Base-by-base conservation (phyloP, 2,113 vertebrate genomes). In the Pagrus major region DNA sequence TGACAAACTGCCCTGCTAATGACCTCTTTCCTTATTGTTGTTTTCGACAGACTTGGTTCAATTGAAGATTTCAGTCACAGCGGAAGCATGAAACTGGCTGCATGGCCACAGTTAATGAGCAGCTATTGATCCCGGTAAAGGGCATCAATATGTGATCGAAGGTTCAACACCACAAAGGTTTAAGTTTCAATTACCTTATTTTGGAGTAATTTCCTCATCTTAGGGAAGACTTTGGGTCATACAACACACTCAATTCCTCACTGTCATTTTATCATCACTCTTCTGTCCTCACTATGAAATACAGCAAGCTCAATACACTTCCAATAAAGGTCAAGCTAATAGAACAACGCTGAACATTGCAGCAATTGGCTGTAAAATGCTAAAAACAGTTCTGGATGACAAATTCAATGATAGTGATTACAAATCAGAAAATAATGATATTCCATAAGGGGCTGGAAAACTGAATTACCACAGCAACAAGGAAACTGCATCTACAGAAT, bases 91-190 rank as follows among this genome's bases (percentile, higher is more conserved):
- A 63, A 75, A 77, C 54, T 21, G 18, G 42, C 46, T 58, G 77
- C 37, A 66, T 6, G 25, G 65, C 51, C 76, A 71, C 59, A 44
- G 82, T 61, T 69, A 73, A 74, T 39, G 7, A 90, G 55, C 52
- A 74, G 55, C n/a, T 56, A 76, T 66, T 65, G 80, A 87, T 80
- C 64, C 31, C 41, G 9, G 23, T 80, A 39, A 61, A 59, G 20
- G n/a, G 21, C 23, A 74, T 84, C 16, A 10, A 52, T 29, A 39
- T 15, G 42, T 14, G 18, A 44, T 37, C 23, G 25, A 41, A 25
- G 8, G 11, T 39, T 82, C 15, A 80, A 65, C 61, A 56, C 27
- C 51, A 68, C 15, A 41, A n/a, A n/a, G 5, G 9, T 63, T 63
- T 11, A 52, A 31, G 10, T 65, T 66, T 21, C 2, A 47, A 51